Evolutionary conservation across 1,140 invertebrate species (phyloP), one percentile per base, ranked within the genome.

Genomic region (Sesamia nonagrioides): DNA sequence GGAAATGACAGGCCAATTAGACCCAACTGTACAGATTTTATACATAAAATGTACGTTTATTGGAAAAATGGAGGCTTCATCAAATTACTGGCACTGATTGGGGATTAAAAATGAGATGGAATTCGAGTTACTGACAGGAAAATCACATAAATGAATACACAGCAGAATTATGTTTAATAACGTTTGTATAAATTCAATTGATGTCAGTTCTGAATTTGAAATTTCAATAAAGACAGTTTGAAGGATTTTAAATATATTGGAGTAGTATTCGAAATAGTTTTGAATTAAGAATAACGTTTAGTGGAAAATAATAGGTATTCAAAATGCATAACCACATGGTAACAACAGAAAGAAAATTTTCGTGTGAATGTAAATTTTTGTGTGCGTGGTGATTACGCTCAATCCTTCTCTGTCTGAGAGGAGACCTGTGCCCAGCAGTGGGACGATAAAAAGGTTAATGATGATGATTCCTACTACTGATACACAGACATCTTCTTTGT

Each of bases 1-100:
- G n/a, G 17, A 11, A 60, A 61, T 63, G 73, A 75, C 42, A 75
- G 27, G 58, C 56, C 73, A 75, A 75, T 75, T 75, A 17, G 17
- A 73, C 11, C 18, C 33, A 42, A 15, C 52, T 5, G 1, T 13
- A 42, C 56, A 61, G 40, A 63, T n/a, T n/a, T 50, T 37, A 72
- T 40, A 27, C 27, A 27, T 27, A 5, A 15, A 52, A 27, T 17
- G 56, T 63, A 50, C 15, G 45, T 18, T 35, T 63, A 50, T 52
- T 33, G 52, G 45, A 75, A 75, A 75, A 75, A 50, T 58, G 4
- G 58, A 13, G 5, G 3, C 18, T 74, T 42, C 18, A 33, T 18
- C 15, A 40, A 18, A 37, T 42, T 60, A 48, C 37, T 5, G 54
- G 21, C 35, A 40, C 7, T 48, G 4, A 52, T 35, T 54, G 68